Evolutionary conservation across 37 sponge, comb jelly and placozoan species (phyloP), one percentile per base, ranked within the genome.

Genomic region (Tethya wilhelma): DNA sequence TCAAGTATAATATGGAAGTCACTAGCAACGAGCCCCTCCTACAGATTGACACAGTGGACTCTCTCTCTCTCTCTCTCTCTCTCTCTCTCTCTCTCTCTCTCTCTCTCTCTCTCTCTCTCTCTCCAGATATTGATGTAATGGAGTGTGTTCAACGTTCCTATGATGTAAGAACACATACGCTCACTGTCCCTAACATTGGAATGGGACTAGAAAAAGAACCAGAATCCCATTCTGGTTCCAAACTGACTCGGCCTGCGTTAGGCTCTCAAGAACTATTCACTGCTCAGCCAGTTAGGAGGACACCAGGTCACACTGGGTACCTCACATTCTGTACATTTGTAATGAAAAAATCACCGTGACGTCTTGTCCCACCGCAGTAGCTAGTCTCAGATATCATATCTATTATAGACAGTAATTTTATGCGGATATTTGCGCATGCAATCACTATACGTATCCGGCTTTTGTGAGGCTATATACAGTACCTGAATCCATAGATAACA

Each of bases 281-380:
- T 44, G 94, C 89, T 17, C 88, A 84, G 28, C 94, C 89, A 2
- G n/a, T 42, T 14, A 80, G 79, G 45, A 85, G 55, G 42, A 89
- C 85, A 7, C 86, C 90, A 3, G 98, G 98, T 0, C 98, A 97
- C 78, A 97, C 98, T 1, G 98, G 98, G 23, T 97, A 79, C 63
- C 74, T 97, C 36, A 90, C 91, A 9, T 19, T 14, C 53, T 49
- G 14, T 49, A 49, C 53, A 49, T 14, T 49, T 49, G 14, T 49
- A 14, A 49, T 9, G 14, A 19, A 49, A 14, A 19, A 49, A 19
- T 14, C 14, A 49, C 14, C 53, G 9, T 19, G 14, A 49, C 14
- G 14, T 14, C 14, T 19, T 9, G 9, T 49, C 53, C 14, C 14
- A 19, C 14, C 14, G 53, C 9, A 49, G 53, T 49, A 49, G 53